Evolutionary conservation across 1,140 invertebrate genomes (phyloP), one percentile per base, ranked within the genome.

Genomic region (Cherax destructor): DNA sequence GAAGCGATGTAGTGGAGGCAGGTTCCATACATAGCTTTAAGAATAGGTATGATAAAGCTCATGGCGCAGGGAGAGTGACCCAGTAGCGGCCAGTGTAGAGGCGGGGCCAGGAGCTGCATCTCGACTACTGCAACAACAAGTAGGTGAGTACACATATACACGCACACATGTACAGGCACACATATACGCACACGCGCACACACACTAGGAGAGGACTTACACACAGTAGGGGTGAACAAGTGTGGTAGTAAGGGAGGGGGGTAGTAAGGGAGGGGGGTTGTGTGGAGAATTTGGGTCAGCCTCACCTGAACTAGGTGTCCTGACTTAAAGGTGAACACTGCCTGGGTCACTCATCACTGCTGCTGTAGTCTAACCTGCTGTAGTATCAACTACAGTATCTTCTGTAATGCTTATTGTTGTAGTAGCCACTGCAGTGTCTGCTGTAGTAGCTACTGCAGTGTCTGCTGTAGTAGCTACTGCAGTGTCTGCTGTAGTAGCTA

Each of bases 91-190:
- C n/a, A n/a, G n/a, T n/a, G n/a, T n/a, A n/a, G n/a, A n/a, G n/a
- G n/a, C n/a, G n/a, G n/a, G n/a, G n/a, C n/a, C n/a, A n/a, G n/a
- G n/a, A n/a, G n/a, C n/a, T n/a, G n/a, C n/a, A n/a, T n/a, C n/a
- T n/a, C n/a, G n/a, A n/a, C n/a, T n/a, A n/a, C n/a, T n/a, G n/a
- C n/a, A n/a, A n/a, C n/a, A n/a, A n/a, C n/a, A n/a, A n/a, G n/a
- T n/a, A n/a, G n/a, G n/a, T n/a, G n/a, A n/a, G n/a, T n/a, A 65
- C 61, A 16, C 61, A 65, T 5, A 83, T 52, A 83, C 52, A 83
- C 80, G 61, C 80, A 83, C 52, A 83, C 80, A 41, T 52, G 30
- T 10, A 61, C 80, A 83, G 56, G 61, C 80, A 83, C 80, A 83
- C 80, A 83, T 21, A 83, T 52, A 24, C 77, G 24, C 61, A 65